Base-by-base conservation (phyloP, 2,113 vertebrate genomes). In the Corythaeola cristata region DNA sequence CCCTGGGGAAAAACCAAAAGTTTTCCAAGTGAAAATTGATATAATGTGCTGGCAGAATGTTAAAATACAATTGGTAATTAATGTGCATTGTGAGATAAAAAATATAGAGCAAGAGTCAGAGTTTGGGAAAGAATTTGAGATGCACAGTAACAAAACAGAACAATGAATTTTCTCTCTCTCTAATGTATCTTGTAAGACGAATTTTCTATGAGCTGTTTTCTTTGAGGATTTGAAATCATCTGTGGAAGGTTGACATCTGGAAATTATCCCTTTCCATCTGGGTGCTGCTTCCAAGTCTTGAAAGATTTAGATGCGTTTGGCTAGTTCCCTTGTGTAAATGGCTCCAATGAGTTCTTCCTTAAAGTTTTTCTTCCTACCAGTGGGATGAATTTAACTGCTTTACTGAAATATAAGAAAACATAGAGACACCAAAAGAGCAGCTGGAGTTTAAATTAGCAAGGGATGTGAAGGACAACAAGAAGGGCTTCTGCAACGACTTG, bases 21-120 rank as follows among this genome's bases (percentile, higher is more conserved):
- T 87, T 94, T 92, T 92, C 87, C 49, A 89, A 86, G 60, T 87
- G 82, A 95, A 97, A 97, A 93, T 66, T 92, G 81, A 86, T 88
- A 89, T 64, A 92, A 83, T 79, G 58, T 81, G 37, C 53, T 86
- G 80, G 71, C 83, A 82, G 87, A 97, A 94, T 67, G 50, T 55
- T 91, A 84, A 95, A 92, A 78, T 85, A 60, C 24, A 93, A 67
- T 39, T 21, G 21, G 10, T 79, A 92, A 91, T 91, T 92, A 86
- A 64, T 39, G 30, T 87, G 55, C 53, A 32, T n/a, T 35, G 32
- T 66, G 27, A 91, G 37, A 89, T 92, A 67, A 91, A 93, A 95
- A 86, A 68, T 59, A 76, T 3, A 85, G 30, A 69, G 13, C 24
- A 91, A 69, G 55, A 88, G 47, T 63, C 44, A 91, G 60, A 84